Conservation (phyloP, 2,797 vertebrate genomes). For the Takifugu rubripes region DNA sequence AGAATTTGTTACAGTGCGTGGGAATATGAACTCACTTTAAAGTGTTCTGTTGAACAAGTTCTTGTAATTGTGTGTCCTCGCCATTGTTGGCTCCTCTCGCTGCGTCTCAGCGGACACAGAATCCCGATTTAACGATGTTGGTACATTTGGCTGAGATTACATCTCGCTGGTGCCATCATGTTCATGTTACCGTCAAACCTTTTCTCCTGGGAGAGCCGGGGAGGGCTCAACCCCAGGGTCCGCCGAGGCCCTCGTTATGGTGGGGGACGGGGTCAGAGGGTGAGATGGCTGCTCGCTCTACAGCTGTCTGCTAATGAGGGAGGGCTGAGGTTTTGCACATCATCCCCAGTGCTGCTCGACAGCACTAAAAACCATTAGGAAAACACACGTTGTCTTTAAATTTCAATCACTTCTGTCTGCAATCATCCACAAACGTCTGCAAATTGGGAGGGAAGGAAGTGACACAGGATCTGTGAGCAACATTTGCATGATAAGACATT, state of each 20-base stretch:
- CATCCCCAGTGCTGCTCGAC: too few relatives aligned
- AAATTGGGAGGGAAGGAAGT: too few relatives aligned
- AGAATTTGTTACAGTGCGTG: too few relatives aligned
- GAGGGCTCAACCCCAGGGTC: conserved; percentile 45
- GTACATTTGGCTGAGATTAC: conserved; percentile 45
- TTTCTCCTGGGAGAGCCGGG: conserved; percentile 42
- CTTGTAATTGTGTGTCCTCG: conserved; percentile 3
- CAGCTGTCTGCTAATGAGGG: conserved; percentile 54
- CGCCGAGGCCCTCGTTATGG: conserved; percentile 35
- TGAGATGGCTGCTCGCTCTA: conserved; percentile 51
- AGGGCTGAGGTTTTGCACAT: too few relatives aligned
- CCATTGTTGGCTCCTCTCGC: conserved; percentile 24
- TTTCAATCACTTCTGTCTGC: too few relatives aligned
- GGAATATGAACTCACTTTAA: too few relatives aligned
- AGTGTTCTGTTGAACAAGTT: too few relatives aligned
- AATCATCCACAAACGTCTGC: too few relatives aligned
- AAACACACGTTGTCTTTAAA: too few relatives aligned
- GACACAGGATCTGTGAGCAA: too few relatives aligned
- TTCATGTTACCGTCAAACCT: conserved; percentile 51
- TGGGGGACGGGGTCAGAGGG: conserved; percentile 35
- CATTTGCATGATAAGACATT: too few relatives aligned
- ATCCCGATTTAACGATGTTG: conserved; percentile 42
- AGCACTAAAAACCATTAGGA: too few relatives aligned
- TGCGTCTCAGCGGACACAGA: conserved; percentile 18
- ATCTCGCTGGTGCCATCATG: conserved; percentile 63